Evolutionary conservation across 2,888 invertebrate genomes (phyloP).

Genomic region (Altica lythri): DNA sequence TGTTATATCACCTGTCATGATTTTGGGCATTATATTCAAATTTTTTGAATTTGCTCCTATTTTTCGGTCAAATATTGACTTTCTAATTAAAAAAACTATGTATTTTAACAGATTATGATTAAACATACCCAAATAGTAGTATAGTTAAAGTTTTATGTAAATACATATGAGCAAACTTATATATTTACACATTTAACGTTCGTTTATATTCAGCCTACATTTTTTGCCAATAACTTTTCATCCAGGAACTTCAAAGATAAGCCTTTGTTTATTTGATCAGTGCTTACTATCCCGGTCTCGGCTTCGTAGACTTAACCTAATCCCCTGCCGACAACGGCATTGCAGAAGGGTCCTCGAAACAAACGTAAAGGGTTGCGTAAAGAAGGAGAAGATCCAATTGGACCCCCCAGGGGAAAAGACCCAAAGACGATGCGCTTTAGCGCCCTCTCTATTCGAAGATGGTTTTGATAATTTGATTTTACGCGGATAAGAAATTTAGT

Average conservation of each 20-base stretch:
- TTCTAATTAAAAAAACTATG: too few relatives aligned
- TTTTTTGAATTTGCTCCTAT: too few relatives aligned
- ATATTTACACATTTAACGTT: too few relatives aligned
- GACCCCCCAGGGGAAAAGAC: not conserved
- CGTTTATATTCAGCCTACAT: too few relatives aligned
- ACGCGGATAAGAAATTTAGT: constrained; percentile 11
- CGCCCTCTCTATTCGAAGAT: constrained; percentile 9
- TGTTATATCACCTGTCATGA: too few relatives aligned
- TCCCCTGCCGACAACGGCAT: constrained; percentile 1
- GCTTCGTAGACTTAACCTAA: constrained; percentile 6
- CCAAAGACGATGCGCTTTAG: not conserved
- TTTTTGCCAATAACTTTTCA: too few relatives aligned
- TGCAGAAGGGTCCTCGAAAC: not conserved
- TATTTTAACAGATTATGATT: too few relatives aligned
- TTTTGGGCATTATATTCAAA: too few relatives aligned
- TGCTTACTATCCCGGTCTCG: not conserved
- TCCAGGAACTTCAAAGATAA: not conserved
- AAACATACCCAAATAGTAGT: too few relatives aligned
- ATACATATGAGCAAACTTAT: too few relatives aligned
- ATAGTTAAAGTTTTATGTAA: too few relatives aligned
- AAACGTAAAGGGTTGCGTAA: constrained; percentile 20
- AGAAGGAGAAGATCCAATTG: constrained; percentile 8
- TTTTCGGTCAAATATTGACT: too few relatives aligned
- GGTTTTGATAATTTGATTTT: constrained; percentile 23
- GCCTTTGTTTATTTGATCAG: constrained; percentile 5